Evolutionary conservation across 2,113 vertebrate species (phyloP).

Genomic region (Archocentrus centrarchus): DNA sequence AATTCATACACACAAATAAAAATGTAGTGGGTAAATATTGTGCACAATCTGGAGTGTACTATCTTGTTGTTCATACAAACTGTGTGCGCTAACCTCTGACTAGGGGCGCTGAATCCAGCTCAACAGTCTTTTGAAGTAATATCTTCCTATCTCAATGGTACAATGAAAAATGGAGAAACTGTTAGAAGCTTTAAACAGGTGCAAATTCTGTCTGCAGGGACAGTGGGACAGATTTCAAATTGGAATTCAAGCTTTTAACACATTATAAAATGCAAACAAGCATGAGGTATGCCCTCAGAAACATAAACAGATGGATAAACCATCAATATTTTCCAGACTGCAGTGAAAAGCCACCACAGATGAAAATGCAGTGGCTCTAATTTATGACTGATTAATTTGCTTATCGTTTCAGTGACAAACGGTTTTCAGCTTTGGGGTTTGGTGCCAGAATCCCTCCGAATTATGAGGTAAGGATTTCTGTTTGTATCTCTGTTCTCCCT

Average conservation of each 20-base stretch:
- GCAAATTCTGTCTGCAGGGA: constrained; percentile 46
- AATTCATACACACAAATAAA: neutral
- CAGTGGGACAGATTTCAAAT: constrained; percentile 50
- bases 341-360: constrained; percentile 8
- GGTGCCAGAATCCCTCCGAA: constrained; percentile 96
- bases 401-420: constrained; percentile 87
- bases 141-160: constrained; percentile 21
- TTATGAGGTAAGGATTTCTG: constrained; percentile 86
- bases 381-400: constrained; percentile 46
- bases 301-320: constrained; percentile 56
- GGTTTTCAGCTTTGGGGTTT: constrained; percentile 96
- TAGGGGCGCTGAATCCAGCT: neutral
- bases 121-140: constrained; percentile 10
- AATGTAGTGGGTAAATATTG: neutral
- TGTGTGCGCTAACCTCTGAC: constrained; percentile 11
- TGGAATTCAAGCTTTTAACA: constrained; percentile 65
- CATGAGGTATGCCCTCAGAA: constrained; percentile 41
- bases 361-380: neutral
- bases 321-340: constrained; percentile 47
- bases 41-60: neutral
- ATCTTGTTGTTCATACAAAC: constrained; percentile 30
- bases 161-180: constrained; percentile 26
- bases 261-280: constrained; percentile 67
- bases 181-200: constrained; percentile 54
- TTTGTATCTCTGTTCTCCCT: neutral